Evolutionary conservation across 2,113 vertebrate species (phyloP).

Genomic region (Pionites leucogaster): DNA sequence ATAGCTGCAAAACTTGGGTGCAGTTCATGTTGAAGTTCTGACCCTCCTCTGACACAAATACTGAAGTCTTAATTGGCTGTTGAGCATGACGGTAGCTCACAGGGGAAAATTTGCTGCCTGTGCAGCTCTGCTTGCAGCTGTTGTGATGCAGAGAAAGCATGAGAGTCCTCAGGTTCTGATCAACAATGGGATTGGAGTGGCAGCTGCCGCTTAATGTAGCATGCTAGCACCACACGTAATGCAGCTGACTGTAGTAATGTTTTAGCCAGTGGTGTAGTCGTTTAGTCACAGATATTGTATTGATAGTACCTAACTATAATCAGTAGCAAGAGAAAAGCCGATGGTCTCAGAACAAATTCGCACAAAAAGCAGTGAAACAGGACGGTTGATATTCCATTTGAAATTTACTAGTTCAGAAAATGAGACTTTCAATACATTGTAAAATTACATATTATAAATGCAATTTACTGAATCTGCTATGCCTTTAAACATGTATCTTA

Average conservation of each 20-base stretch:
- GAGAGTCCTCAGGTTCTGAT: neutral
- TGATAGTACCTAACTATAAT: neutral
- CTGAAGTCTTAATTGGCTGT: rapidly evolving
- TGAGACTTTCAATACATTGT: neutral
- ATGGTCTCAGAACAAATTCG: neutral
- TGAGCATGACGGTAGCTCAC: neutral
- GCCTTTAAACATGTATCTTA: neutral
- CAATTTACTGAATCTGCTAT: neutral
- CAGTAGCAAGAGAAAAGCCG: neutral
- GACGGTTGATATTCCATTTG: neutral
- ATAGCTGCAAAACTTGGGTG: neutral
- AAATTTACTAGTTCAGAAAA: neutral
- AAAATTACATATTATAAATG: neutral
- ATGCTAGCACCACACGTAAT: neutral
- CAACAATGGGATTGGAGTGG: neutral
- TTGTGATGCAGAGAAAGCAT: neutral
- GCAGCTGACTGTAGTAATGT: neutral
- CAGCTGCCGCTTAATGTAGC: slow-evolving; percentile 27
- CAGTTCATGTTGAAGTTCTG: neutral
- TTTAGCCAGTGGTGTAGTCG: neutral
- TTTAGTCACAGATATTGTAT: neutral
- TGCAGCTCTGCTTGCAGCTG: neutral
- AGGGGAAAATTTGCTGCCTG: neutral
- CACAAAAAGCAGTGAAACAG: neutral
- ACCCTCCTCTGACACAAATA: neutral